phyloP scores from a whole-genome alignment of 2,113 vertebrate genomes.

The Otis tarda region DNA sequence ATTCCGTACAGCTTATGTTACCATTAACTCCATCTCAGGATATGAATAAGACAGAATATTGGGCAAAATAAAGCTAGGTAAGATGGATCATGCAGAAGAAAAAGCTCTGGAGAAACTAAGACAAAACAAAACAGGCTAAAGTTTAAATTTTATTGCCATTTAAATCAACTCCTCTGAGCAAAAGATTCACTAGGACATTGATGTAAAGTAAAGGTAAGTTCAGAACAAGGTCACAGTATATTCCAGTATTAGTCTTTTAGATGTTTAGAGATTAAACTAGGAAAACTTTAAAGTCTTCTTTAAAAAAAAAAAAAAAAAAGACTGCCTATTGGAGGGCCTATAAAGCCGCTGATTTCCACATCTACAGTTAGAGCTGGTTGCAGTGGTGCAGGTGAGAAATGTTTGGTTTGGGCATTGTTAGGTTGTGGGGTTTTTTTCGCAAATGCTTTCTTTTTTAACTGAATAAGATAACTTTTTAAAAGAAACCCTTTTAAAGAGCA shows the following conservation, averaged over 20 bases:
- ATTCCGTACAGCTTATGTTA: not conserved
- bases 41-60: not conserved
- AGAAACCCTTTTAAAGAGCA: not conserved
- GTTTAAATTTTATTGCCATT: not conserved
- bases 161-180: not conserved
- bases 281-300: not conserved
- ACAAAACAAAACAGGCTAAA: not conserved
- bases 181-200: not conserved
- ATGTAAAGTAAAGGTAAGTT: not conserved
- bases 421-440: not conserved
- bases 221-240: not conserved
- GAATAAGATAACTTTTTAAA: not conserved
- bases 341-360: not conserved
- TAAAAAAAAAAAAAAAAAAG: not conserved
- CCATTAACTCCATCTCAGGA: not conserved
- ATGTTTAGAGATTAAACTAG: not conserved
- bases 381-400: fast-evolving
- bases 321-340: not conserved
- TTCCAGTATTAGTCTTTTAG: not conserved
- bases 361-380: not conserved
- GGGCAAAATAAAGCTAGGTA: not conserved
- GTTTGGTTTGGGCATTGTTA: not conserved
- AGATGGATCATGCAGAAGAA: not conserved
- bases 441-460: not conserved
- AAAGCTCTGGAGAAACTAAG: not conserved